Percentiles rank a stretch among this genome's conserved stretches.
Conservation (phyloP, 2,113 vertebrate species). For the Percopsis transmontana region DNA sequence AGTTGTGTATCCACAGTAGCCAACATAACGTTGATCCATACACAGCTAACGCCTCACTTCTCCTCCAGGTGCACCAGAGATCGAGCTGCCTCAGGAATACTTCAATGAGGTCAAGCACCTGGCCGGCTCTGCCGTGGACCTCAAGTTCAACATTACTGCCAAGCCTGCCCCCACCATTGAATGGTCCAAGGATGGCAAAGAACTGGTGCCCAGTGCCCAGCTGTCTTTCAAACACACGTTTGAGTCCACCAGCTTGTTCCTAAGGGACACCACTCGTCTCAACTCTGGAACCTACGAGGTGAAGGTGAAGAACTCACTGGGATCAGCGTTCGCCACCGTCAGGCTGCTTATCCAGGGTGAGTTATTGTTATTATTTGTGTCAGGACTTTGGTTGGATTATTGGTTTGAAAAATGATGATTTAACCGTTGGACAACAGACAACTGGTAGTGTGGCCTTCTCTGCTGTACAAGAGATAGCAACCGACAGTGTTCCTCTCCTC, state of each 20-base stretch:
- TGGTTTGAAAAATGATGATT: neutral
- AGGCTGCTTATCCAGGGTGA: conserved; percentile 94
- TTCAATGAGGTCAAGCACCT: conserved; percentile 89
- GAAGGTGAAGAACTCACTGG: conserved; percentile 94
- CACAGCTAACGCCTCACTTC: neutral
- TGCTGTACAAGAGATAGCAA: too few relatives aligned
- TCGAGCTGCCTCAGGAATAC: conserved; percentile 92
- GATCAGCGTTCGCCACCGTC: conserved; percentile 85
- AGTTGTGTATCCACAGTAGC: neutral
- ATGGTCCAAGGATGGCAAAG: conserved; percentile 93
- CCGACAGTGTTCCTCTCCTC: neutral
- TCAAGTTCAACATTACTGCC: conserved; percentile 91
- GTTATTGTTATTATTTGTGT: conserved; percentile 2
- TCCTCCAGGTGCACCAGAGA: conserved; percentile 88
- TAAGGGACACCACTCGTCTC: conserved; percentile 89
- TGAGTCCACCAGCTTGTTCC: conserved; percentile 85
- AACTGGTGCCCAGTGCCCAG: conserved; percentile 83
- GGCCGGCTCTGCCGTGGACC: conserved; percentile 85
- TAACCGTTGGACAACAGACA: neutral
- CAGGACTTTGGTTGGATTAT: neutral
- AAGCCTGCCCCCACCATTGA: conserved; percentile 95
- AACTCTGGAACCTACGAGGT: conserved; percentile 93
- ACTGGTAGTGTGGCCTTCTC: too few relatives aligned
- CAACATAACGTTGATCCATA: neutral
- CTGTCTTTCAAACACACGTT: conserved; percentile 85